These are phyloP conservation scores for Saxicola maurus DNA, from an alignment of 2,797 vertebrate genomes.

Conservation along the genomic window DNA sequence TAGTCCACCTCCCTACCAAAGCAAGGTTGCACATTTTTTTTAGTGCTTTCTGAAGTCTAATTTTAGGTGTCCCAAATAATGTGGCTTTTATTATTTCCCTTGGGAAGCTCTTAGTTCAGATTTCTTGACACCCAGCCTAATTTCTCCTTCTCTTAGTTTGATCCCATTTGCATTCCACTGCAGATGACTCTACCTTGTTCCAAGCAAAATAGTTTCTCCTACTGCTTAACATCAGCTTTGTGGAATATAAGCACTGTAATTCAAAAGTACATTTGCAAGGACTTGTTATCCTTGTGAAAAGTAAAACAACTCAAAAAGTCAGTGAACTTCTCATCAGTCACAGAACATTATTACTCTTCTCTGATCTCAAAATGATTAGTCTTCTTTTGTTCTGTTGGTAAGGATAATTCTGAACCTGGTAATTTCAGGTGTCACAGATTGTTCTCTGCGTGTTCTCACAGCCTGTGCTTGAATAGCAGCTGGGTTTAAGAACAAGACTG, in stretches of 20 bases:
- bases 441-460: neutral
- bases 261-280: neutral
- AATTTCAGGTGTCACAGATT: constrained; percentile 20
- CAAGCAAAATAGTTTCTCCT: neutral
- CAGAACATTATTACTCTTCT: neutral
- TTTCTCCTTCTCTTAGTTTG: constrained; percentile 20
- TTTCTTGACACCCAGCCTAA: constrained; percentile 29
- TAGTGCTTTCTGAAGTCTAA: constrained; percentile 23
- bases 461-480: neutral
- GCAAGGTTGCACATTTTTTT: constrained; percentile 4
- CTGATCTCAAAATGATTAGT: neutral
- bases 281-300: neutral
- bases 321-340: neutral
- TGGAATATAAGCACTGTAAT: neutral
- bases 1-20: constrained; percentile 1
- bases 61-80: constrained; percentile 59
- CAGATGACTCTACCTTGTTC: neutral
- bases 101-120: constrained; percentile 1
- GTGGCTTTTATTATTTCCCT: constrained; percentile 30
- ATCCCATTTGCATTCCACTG: neutral
- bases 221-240: neutral
- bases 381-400: neutral
- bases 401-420: neutral
- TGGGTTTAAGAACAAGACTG: neutral
- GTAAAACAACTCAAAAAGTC: too few relatives aligned